Conservation (phyloP, 2,113 vertebrate genomes). For the Hiodon alosoides region DNA sequence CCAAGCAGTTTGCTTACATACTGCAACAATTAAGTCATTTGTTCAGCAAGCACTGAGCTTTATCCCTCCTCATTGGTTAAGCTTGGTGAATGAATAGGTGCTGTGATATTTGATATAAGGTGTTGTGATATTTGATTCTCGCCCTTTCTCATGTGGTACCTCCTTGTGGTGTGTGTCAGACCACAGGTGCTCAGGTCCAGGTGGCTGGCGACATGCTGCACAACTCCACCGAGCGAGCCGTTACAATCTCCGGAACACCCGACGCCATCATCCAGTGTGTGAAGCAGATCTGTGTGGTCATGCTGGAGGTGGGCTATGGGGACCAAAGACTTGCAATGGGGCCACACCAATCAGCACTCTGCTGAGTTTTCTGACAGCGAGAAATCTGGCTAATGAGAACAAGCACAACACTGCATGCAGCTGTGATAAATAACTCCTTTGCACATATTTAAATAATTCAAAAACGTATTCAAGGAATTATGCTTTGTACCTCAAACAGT, state of each 20-base stretch:
- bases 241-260: constrained; percentile 85
- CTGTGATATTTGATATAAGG: too few species aligned
- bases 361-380: background rate
- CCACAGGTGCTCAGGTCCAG: constrained; percentile 87
- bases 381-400: background rate
- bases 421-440: too few species aligned
- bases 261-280: constrained; percentile 93
- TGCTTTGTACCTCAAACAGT: too few species aligned
- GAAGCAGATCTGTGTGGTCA: constrained; percentile 90
- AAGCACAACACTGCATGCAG: background rate
- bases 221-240: constrained; percentile 87
- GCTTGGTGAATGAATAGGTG: too few species aligned
- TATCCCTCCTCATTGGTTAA: too few species aligned
- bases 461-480: too few species aligned
- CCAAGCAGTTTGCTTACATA: too few species aligned
- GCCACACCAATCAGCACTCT: background rate
- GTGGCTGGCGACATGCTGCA: constrained; percentile 93
- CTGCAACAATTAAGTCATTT: too few species aligned
- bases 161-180: constrained; percentile 52
- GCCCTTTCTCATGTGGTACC: background rate
- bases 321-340: background rate
- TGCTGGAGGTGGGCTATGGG: constrained; percentile 76
- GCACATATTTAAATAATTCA: too few species aligned
- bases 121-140: too few species aligned
- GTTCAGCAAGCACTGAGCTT: too few species aligned